Evolutionary conservation across 2,888 invertebrate genomes (phyloP), one percentile per base, ranked within the genome.

Genomic region (Chrysodeixis includens): DNA sequence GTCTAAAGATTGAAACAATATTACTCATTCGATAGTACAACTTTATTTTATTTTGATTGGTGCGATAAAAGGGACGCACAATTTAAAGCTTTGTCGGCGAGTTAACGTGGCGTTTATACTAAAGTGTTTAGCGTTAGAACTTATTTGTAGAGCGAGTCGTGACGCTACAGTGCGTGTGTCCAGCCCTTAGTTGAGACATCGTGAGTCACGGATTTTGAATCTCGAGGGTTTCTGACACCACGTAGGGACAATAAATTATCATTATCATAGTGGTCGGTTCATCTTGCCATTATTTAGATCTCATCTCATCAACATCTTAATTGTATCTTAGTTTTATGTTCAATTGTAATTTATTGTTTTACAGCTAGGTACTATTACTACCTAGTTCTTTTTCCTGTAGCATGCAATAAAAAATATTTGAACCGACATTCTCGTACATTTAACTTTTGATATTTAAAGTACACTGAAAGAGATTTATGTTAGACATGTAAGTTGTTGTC

Each of bases 221-320:
- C 76, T 76, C 76, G 26, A 66, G 57, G 70, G 78, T 55, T 57
- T 40, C 14, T 46, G 61, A 46, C 44, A 26, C 46, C 61, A 56
- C 53, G 70, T 68, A 66, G 68, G 49, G 63, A 74, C 76, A 78
- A 69, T 81, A 74, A 78, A 75, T 78, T 63, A 78, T 63, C 60
- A 74, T 51, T 54, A 55, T 60, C 52, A 46, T 62, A 62, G 59
- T 57, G 65, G 69, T 78, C 56, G 56, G 22, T 61, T 40, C 54
- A 6, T 49, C 40, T 62, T 70, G 62, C 62, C 56, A 58, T 62
- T 62, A 59, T 66, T 62, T 78, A 75, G 76, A 79, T 81, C 78
- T 79, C 79, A 75, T 70, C 56, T 73, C 62, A 67, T 67, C 60
- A 69, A 66, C 58, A 66, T 72, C 53, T 18, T 66, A 59, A 56